phyloP scores from a whole-genome alignment of 2,888 invertebrate species.

The Dromius quadrimaculatus region DNA sequence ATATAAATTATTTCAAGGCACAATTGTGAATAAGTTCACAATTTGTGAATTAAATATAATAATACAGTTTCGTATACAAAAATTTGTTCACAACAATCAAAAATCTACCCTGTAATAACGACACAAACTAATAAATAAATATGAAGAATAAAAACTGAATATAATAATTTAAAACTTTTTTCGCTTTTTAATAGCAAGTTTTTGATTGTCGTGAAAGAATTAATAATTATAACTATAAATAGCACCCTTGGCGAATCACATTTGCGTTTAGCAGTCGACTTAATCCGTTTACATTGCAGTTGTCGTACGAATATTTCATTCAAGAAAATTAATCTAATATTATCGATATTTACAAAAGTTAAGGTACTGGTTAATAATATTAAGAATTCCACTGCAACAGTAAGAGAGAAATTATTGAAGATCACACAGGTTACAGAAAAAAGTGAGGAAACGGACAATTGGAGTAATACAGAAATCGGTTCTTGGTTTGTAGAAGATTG shows the following conservation, averaged over 20 bases:
- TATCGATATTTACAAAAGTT: slow-evolving; percentile 36
- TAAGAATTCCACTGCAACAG: slow-evolving; percentile 29
- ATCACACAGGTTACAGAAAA: not conserved
- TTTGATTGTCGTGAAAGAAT: slow-evolving; percentile 19
- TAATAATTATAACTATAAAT: slow-evolving; percentile 43
- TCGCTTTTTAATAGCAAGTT: slow-evolving; percentile 1
- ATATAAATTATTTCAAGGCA: slow-evolving; percentile 45
- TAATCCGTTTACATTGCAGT: slow-evolving; percentile 47
- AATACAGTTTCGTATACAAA: slow-evolving; percentile 36
- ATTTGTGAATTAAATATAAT: slow-evolving; percentile 30
- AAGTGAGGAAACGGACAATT: not conserved
- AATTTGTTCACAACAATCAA: slow-evolving; percentile 17
- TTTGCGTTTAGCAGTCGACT: slow-evolving; percentile 46
- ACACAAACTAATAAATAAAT: no score
- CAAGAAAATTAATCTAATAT: slow-evolving; percentile 33
- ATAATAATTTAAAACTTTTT: no score
- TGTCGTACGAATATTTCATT: slow-evolving; percentile 37
- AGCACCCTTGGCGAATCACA: slow-evolving; percentile 51
- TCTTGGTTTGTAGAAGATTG: slow-evolving; percentile 9
- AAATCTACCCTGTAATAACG: no score
- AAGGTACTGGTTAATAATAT: slow-evolving; percentile 41
- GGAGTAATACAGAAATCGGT: not conserved
- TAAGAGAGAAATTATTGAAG: not conserved
- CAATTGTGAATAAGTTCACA: slow-evolving; percentile 39
- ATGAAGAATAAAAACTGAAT: no score